These are phyloP conservation scores for Tipula lateralis DNA, from an alignment of 2,888 invertebrate genomes.

Conservation along the genomic window DNA sequence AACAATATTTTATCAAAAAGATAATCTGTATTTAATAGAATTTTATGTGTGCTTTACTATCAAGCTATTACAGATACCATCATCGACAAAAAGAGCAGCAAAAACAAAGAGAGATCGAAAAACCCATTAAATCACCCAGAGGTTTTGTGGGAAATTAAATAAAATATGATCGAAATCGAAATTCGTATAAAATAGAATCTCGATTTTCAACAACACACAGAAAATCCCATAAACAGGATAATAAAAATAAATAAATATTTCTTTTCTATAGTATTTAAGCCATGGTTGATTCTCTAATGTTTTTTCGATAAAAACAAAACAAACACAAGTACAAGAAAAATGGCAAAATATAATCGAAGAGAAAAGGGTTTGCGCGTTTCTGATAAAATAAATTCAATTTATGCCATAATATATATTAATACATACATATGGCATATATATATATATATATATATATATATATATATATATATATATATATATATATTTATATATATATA, in stretches of 20 bases:
- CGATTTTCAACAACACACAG: not conserved
- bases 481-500: too few species aligned
- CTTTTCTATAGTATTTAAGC: not conserved
- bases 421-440: not conserved
- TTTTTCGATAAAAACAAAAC: not conserved
- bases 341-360: not conserved
- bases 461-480: too few species aligned
- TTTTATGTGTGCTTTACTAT: not conserved
- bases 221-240: not conserved
- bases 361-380: not conserved
- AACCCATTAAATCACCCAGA: not conserved
- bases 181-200: not conserved
- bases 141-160: not conserved
- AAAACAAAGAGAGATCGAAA: not conserved
- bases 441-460: too few species aligned
- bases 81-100: not conserved
- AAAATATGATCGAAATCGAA: constrained; percentile 19
- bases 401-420: not conserved
- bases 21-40: not conserved
- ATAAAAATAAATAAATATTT: constrained; percentile 7
- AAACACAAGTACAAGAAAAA: not conserved
- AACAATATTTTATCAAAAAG: not conserved
- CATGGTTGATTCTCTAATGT: not conserved
- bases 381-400: constrained; percentile 1
- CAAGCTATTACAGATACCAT: too few species aligned